phyloP scores from a whole-genome alignment of 2,888 invertebrate species.

The Gonocerus acuteangulatus region DNA sequence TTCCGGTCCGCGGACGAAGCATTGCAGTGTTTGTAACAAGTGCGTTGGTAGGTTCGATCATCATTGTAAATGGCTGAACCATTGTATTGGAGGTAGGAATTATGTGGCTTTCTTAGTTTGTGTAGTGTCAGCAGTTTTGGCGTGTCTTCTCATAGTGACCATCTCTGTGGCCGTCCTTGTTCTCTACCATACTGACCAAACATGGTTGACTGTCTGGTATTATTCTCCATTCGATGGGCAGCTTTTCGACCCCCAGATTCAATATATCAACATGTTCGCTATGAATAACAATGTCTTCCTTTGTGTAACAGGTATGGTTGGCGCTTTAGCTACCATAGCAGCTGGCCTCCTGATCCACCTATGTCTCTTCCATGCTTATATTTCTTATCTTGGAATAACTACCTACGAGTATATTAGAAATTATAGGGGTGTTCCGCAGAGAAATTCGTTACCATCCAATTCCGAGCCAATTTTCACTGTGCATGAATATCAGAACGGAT shows the following conservation, averaged over 20 bases:
- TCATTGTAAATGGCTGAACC: conserved; percentile 98
- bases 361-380: conserved; percentile 82
- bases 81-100: conserved; percentile 87
- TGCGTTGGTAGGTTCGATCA: conserved; percentile 92
- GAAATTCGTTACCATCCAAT: conserved; percentile 28
- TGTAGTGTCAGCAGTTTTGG: conserved; percentile 67
- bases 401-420: conserved; percentile 79
- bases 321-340: conserved; percentile 64
- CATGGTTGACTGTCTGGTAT: conserved; percentile 48
- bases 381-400: conserved; percentile 72
- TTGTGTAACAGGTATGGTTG: conserved; percentile 55
- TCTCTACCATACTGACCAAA: conserved; percentile 54
- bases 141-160: conserved; percentile 60
- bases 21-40: conserved; percentile 95
- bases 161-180: conserved; percentile 63
- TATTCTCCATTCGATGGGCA: conserved; percentile 35
- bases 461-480: conserved; percentile 32
- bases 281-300: conserved; percentile 46
- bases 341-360: conserved; percentile 72
- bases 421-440: conserved; percentile 36
- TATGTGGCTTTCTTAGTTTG: conserved; percentile 77
- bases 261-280: conserved; percentile 34
- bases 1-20: conserved; percentile 72
- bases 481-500: conserved; percentile 28
- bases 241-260: conserved; percentile 32